A percentile compares a stretch with the other conserved stretches of the same genome.
Evolutionary conservation across 1,140 invertebrate species (phyloP).

Genomic region (Pogonomyrmex californicus): DNA sequence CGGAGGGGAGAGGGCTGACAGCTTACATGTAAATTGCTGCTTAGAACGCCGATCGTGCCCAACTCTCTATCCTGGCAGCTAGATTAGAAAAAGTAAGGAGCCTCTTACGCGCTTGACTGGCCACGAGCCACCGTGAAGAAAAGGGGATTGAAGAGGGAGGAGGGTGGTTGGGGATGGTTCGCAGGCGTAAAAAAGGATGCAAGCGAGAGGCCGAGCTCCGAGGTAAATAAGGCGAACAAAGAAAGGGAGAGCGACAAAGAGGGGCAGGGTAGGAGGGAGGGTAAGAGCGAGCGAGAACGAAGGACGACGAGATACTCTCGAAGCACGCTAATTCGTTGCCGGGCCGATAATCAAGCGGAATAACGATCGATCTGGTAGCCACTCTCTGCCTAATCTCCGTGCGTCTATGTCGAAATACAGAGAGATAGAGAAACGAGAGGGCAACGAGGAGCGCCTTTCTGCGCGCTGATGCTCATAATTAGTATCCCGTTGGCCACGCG

Average conservation of each 20-base stretch:
- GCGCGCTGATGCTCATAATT: constrained; percentile 31
- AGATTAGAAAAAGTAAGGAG: constrained; percentile 80
- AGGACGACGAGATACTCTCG: constrained; percentile 8
- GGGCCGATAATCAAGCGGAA: constrained; percentile 63
- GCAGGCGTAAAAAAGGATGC: constrained; percentile 57
- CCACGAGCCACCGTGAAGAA: constrained; percentile 52
- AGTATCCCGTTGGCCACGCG: constrained; percentile 18
- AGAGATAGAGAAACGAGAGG: neutral
- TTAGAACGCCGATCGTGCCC: constrained; percentile 76
- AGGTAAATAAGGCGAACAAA: constrained; percentile 59
- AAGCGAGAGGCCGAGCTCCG: constrained; percentile 50
- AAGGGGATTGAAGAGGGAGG: constrained; percentile 23
- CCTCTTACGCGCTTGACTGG: constrained; percentile 77
- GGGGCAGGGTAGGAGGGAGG: constrained; percentile 22
- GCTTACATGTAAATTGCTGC: constrained; percentile 82
- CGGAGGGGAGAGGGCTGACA: constrained; percentile 11
- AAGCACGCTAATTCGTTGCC: constrained; percentile 55
- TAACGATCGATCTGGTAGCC: constrained; percentile 40
- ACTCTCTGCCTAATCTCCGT: constrained; percentile 45
- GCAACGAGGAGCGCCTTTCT: neutral
- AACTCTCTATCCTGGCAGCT: constrained; percentile 65
- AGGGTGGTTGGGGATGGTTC: constrained; percentile 1
- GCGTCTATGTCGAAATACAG: constrained; percentile 51
- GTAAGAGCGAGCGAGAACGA: neutral
- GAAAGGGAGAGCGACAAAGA: constrained; percentile 58